Evolutionary conservation across 1,140 invertebrate genomes (phyloP), one percentile per base, ranked within the genome.

Genomic region (Psilanteris sp.): DNA sequence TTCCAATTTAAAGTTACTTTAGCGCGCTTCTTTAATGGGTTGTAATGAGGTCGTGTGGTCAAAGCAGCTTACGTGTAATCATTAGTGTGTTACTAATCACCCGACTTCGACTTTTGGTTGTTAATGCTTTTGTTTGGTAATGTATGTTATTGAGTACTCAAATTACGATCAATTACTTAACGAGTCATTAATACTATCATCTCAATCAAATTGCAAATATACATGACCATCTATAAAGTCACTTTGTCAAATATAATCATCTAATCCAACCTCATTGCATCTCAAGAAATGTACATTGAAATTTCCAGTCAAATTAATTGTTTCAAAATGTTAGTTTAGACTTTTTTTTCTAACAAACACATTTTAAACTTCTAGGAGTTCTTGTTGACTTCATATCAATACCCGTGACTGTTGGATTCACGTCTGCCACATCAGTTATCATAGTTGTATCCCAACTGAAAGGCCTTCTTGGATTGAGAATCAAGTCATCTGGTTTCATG

Each of bases 351-450:
- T n/a, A n/a, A n/a, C n/a, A 20, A 20, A 20, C 18, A 20, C 18
- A 20, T 20, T n/a, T n/a, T n/a, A n/a, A n/a, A n/a, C n/a, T n/a
- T 85, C 6, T 88, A 97, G 97, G 97, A 77, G 96, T 98, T 66
- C 89, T 98, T 10, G 94, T 98, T 37, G 96, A 97, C 85, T 98
- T 97, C 84, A 98, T 98, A 81, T 97, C 96, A 0, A 92, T 95
- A 32, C 96, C 97, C 2, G 96, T 98, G 7, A 97, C 96, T 0
- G 96, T 95, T 44, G 96, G 96, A 0, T 98, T 98, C 81, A 97
- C 96, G 0, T 96, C 96, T 11, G 96, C 96, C 8, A 97, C 96
- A 0, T 96, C 97, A 8, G 91, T 98, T 4, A 97, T 97, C 36
- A 98, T 98, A 34, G 94, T 94, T 0, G 91, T 93, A 4, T 95